Base-by-base conservation (phyloP, 2,888 invertebrate species). In the Drosophila birchii region DNA sequence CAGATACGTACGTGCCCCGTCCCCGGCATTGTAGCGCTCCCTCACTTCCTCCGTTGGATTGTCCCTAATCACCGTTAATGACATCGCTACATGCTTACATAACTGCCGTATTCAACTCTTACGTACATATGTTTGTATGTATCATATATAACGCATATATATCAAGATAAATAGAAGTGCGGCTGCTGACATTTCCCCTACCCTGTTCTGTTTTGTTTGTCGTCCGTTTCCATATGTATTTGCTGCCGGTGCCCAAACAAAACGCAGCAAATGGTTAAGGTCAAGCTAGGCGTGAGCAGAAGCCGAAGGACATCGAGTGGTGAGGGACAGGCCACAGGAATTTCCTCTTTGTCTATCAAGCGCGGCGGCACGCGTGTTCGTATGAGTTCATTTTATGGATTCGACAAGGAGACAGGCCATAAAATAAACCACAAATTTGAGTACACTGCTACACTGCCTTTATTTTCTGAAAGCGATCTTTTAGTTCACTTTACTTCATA, bases 401-500 rank as follows among this genome's bases (percentile, higher is more conserved):
- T 59, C 66, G 59, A 74, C 71, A 62, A 71, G 64, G 20, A 69
- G 70, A 54, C 39, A 66, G 16, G 44, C 20, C 45, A 53, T 71
- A 63, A 74, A 64, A 60, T 32, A 9, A 55, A 7, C 49, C 23
- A 26, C 43, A 82, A 86, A 85, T 55, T 88, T 87, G 51, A 20
- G 20, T 36, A 18, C 94, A 94, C 93, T 95, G 95, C 93, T 95
- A 95, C 7, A 11, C 11, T n/a, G 16, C 34, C 3, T 20, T 34
- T 20, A 6, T 34, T 20, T 51, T 32, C 49, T 18, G 29, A 29
- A n/a, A 11, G n/a, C 5, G 9, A 16, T 16, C 26, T n/a, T 6
- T n/a, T 2, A 16, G 11, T 29, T n/a, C n/a, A 9, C 29, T n/a
- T 29, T 11, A 11, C 26, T 47, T 2, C 2, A 26, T 1, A n/a